These are phyloP conservation scores for Petaurus breviceps DNA, from an alignment of 2,113 vertebrate genomes.

Conservation along the genomic window DNA sequence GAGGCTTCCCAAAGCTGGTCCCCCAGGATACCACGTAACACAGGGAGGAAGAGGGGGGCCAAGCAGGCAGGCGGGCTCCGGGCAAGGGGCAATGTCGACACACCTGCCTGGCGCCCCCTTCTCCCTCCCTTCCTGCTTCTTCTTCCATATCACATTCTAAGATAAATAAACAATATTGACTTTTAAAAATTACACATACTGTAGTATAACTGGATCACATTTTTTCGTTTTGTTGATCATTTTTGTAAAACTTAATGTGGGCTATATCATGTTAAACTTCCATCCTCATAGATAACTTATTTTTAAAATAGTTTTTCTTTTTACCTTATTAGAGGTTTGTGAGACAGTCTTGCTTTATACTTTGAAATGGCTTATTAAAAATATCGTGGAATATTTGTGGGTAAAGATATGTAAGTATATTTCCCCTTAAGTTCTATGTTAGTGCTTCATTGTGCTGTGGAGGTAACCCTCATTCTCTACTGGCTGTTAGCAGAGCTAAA, in stretches of 20 bases:
- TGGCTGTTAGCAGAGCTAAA: no score
- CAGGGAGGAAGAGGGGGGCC: no score
- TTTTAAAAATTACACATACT: conserved; percentile 1
- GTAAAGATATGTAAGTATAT: neutral
- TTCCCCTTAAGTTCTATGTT: neutral
- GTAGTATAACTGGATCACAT: neutral
- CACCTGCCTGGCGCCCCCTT: no score
- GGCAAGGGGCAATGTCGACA: no score
- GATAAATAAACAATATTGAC: conserved; percentile 1
- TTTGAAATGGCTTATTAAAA: conserved; percentile 27
- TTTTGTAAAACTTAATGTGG: neutral
- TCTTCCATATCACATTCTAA: neutral
- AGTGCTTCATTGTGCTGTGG: neutral
- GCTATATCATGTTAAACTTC: neutral
- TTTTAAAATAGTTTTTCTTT: conserved; percentile 30
- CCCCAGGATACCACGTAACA: no score
- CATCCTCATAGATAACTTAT: neutral
- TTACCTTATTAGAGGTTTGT: conserved; percentile 12
- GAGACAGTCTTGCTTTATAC: conserved; percentile 1
- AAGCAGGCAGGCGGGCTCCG: no score
- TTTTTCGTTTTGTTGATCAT: neutral
- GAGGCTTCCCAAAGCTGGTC: no score
- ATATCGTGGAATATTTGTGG: neutral
- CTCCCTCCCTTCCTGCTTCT: no score
- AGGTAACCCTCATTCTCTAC: neutral